A percentile compares a stretch with the other conserved stretches of the same genome.
phyloP scores from a whole-genome alignment of 53 echinoderm and acorn worm genomes.

The Holothuria leucospilota region DNA sequence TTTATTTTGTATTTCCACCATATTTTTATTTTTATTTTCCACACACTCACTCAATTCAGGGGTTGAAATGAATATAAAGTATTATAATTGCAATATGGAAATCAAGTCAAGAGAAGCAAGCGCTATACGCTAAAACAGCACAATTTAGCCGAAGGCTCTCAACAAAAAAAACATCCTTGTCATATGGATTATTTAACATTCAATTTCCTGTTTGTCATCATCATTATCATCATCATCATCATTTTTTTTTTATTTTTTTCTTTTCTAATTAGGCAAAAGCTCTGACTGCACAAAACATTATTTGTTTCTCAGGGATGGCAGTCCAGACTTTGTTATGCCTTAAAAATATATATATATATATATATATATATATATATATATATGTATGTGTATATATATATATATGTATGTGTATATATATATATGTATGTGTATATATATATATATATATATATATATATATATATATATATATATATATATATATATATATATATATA shows the following conservation, averaged over 20 bases:
- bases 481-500: too few species aligned
- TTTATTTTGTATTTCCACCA: too few species aligned
- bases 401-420: slow-evolving; percentile 26
- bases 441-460: slow-evolving; percentile 25
- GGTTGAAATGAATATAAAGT: slow-evolving; percentile 2
- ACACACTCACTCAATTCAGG: too few species aligned
- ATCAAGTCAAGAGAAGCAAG: background rate
- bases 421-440: slow-evolving; percentile 35
- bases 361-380: background rate
- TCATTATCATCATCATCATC: too few species aligned
- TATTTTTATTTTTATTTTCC: background rate
- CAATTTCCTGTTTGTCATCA: slow-evolving; percentile 2
- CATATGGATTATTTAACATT: slow-evolving; percentile 21
- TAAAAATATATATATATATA: slow-evolving; percentile 35
- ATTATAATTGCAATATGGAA: slow-evolving; percentile 42
- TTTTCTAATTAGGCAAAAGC: slow-evolving; percentile 50
- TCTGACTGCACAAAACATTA: slow-evolving; percentile 42
- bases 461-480: slow-evolving; percentile 31
- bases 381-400: background rate
- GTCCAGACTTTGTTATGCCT: slow-evolving; percentile 48
- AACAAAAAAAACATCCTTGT: background rate
- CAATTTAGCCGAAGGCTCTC: slow-evolving; percentile 28
- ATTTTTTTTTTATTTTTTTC: background rate
- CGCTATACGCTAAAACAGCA: slow-evolving; percentile 20
- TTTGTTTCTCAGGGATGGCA: slow-evolving; percentile 52